Percentiles rank a stretch among this genome's conserved stretches.
Evolutionary conservation across 1,140 invertebrate species (phyloP).

Genomic region (Rhagoletis pomonella): DNA sequence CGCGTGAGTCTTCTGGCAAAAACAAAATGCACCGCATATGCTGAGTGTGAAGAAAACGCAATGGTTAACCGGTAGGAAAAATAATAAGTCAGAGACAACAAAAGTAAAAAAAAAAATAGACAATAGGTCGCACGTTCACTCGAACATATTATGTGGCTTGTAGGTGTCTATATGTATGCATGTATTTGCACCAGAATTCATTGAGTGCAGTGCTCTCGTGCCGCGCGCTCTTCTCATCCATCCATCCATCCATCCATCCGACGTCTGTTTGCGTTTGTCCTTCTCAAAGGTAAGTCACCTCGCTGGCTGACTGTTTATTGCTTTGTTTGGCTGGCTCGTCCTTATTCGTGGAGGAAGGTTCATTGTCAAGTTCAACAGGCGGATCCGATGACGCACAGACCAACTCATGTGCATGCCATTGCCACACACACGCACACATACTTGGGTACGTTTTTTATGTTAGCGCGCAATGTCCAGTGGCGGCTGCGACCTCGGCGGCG

Average conservation of each 20-base stretch:
- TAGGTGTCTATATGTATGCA: neutral
- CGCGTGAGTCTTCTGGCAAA: neutral
- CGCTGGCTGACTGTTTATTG: neutral
- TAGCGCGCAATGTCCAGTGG: neutral
- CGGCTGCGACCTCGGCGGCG: neutral
- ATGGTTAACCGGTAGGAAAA: neutral
- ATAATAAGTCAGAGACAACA: neutral
- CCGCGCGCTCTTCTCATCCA: neutral
- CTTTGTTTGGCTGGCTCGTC: constrained; percentile 26
- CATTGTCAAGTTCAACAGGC: constrained; percentile 49
- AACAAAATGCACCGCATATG: neutral
- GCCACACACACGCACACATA: neutral
- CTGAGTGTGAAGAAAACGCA: constrained; percentile 14
- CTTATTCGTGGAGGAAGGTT: constrained; percentile 41
- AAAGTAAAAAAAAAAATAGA: neutral
- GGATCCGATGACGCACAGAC: constrained; percentile 33
- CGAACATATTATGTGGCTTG: neutral
- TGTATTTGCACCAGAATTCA: neutral
- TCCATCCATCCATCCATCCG: neutral
- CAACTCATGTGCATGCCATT: neutral
- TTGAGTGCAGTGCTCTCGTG: neutral
- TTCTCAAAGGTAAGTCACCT: constrained; percentile 51
- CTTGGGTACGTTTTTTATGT: neutral
- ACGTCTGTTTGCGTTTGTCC: constrained; percentile 14
- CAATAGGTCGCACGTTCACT: neutral